These are phyloP conservation scores for Vicugna pacos DNA, from an alignment of 2,113 vertebrate species.

Conservation along the genomic window DNA sequence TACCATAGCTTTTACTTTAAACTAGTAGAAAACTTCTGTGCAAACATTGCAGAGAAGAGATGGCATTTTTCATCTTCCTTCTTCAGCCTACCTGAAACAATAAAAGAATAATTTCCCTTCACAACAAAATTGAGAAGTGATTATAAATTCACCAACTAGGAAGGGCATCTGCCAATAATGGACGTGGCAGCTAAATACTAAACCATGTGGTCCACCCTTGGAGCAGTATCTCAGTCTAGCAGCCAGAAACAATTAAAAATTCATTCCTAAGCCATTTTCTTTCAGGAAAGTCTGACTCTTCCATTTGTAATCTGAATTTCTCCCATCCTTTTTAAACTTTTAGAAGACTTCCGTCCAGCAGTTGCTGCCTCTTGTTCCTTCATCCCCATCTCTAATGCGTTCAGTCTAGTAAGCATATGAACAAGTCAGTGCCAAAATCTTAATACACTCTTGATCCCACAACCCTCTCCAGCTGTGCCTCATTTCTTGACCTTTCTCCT, in stretches of 20 bases:
- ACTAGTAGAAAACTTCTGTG: background rate
- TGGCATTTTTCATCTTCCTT: background rate
- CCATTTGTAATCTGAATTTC: background rate
- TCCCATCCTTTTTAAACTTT: background rate
- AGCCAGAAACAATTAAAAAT: background rate
- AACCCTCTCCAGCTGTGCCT: background rate
- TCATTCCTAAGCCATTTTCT: background rate
- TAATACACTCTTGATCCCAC: background rate
- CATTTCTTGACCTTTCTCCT: background rate
- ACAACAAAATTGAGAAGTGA: slow-evolving; percentile 18
- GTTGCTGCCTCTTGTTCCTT: background rate
- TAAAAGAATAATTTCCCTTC: background rate
- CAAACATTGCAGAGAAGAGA: background rate
- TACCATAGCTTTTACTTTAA: slow-evolving; percentile 18
- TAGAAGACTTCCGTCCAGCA: background rate
- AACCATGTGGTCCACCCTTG: background rate
- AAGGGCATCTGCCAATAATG: background rate
- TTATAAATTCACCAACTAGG: background rate
- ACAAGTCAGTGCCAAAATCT: background rate
- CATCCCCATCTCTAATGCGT: background rate
- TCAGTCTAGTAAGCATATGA: background rate
- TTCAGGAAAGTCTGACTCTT: background rate
- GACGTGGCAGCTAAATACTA: background rate
- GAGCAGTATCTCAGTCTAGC: background rate
- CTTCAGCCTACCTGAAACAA: background rate